A percentile compares a stretch with the other conserved stretches of the same genome.
These are phyloP conservation scores for Triplophysa bombifrons DNA, from an alignment of 2,797 vertebrate genomes.

Conservation along the genomic window DNA sequence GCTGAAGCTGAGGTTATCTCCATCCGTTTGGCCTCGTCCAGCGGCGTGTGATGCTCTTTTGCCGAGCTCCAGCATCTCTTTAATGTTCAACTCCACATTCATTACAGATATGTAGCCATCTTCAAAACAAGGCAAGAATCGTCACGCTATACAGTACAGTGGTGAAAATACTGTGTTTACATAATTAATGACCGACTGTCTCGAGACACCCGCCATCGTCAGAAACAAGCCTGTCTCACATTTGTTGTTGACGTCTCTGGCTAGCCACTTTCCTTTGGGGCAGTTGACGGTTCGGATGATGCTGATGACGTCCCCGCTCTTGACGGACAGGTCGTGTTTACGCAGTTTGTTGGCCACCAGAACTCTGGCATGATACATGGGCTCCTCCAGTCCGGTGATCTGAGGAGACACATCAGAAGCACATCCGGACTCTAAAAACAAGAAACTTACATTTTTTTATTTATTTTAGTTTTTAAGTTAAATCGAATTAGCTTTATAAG, in stretches of 20 bases:
- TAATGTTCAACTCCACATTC: conserved; percentile 74
- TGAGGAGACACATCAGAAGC: conserved; percentile 55
- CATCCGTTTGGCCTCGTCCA: conserved; percentile 69
- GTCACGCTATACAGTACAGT: background rate
- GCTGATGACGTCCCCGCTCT: conserved; percentile 71
- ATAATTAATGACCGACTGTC: background rate
- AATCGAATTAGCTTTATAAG: too few species aligned
- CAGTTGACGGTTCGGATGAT: conserved; percentile 73
- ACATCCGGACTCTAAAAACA: background rate
- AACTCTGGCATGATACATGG: conserved; percentile 70
- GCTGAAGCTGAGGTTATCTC: conserved; percentile 72
- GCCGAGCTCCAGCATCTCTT: conserved; percentile 76
- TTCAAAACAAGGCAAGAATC: conserved; percentile 56
- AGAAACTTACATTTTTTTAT: too few species aligned
- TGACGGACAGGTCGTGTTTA: conserved; percentile 69
- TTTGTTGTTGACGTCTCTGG: conserved; percentile 68
- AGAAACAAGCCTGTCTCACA: conserved; percentile 68
- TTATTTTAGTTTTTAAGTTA: too few species aligned
- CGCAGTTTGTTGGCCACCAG: conserved; percentile 69
- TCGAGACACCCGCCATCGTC: background rate
- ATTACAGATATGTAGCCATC: conserved; percentile 76
- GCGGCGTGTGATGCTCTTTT: conserved; percentile 74
- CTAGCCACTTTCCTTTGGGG: conserved; percentile 75
- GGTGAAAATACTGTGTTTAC: background rate
- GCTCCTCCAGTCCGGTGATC: conserved; percentile 75